phyloP scores from a whole-genome alignment of 2,113 vertebrate genomes.

The Otus sunia region DNA sequence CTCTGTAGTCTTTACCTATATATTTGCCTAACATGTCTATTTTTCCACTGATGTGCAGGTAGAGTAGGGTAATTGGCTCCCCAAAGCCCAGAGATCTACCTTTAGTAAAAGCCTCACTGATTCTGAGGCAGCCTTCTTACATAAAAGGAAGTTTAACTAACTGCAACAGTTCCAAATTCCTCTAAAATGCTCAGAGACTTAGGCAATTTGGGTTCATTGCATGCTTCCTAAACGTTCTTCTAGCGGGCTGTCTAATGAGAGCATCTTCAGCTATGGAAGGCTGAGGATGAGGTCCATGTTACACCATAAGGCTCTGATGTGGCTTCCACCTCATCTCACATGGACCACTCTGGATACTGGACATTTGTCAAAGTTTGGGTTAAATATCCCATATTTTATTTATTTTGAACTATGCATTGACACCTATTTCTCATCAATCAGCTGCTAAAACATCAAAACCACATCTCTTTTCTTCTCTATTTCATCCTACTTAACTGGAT shows the following conservation, averaged over 20 bases:
- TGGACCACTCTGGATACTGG: background rate
- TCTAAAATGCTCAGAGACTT: background rate
- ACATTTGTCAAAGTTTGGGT: background rate
- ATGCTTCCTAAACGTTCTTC: background rate
- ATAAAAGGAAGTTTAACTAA: background rate
- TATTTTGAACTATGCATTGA: background rate
- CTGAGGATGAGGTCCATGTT: background rate
- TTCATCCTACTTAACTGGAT: background rate
- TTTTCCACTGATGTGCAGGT: background rate
- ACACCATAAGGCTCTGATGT: background rate
- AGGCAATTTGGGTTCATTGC: background rate
- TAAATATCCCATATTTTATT: background rate
- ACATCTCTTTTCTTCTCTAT: background rate
- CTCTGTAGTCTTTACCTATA: background rate
- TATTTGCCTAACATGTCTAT: background rate
- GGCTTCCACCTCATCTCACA: background rate
- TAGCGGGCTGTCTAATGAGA: background rate
- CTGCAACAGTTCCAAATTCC: background rate
- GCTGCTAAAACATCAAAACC: background rate
- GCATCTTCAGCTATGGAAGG: background rate
- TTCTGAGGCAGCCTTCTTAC: background rate
- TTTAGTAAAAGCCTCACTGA: background rate
- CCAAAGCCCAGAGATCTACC: background rate
- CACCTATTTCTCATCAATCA: background rate
- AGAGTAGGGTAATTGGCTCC: background rate